Evolutionary conservation across 2,113 vertebrate species (phyloP).

Genomic region (Heterochromis multidens): DNA sequence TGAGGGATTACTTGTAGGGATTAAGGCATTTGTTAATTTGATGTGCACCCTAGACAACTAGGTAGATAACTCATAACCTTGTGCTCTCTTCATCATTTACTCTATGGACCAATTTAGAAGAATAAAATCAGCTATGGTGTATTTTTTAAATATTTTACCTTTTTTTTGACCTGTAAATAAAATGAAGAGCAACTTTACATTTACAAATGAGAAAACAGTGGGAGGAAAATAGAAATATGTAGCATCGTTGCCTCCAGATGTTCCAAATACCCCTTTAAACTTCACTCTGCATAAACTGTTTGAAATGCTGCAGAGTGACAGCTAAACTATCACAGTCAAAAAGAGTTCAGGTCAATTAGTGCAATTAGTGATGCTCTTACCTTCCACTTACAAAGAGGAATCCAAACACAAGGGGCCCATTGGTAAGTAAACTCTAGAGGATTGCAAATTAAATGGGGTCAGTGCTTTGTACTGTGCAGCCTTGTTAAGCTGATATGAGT

Average conservation of each 20-base stretch:
- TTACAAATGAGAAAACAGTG: not conserved
- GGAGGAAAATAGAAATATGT: conserved; percentile 35
- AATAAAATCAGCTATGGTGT: conserved; percentile 35
- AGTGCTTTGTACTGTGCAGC: conserved; percentile 26
- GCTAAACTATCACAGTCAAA: conserved; percentile 30
- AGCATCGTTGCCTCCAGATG: conserved; percentile 37
- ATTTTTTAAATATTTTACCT: conserved; percentile 32
- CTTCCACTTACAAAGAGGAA: conserved; percentile 38
- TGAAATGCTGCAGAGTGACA: conserved; percentile 31
- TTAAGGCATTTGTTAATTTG: conserved; percentile 55
- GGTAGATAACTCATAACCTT: conserved; percentile 22
- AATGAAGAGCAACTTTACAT: not conserved
- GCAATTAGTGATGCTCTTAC: conserved; percentile 53
- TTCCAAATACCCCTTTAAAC: conserved; percentile 29
- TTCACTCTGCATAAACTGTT: conserved; percentile 16
- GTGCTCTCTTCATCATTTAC: conserved; percentile 29
- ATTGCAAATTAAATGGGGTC: conserved; percentile 46
- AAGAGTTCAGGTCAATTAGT: conserved; percentile 54
- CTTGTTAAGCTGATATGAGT: conserved; percentile 20
- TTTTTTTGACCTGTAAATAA: conserved; percentile 62
- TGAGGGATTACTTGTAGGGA: conserved; percentile 36
- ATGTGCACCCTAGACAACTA: conserved; percentile 32
- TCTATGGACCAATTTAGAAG: conserved; percentile 43
- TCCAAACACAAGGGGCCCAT: conserved; percentile 35
- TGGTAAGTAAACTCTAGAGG: conserved; percentile 54